phyloP scores from a whole-genome alignment of 2,797 vertebrate species.

The Chrysolophus pictus region DNA sequence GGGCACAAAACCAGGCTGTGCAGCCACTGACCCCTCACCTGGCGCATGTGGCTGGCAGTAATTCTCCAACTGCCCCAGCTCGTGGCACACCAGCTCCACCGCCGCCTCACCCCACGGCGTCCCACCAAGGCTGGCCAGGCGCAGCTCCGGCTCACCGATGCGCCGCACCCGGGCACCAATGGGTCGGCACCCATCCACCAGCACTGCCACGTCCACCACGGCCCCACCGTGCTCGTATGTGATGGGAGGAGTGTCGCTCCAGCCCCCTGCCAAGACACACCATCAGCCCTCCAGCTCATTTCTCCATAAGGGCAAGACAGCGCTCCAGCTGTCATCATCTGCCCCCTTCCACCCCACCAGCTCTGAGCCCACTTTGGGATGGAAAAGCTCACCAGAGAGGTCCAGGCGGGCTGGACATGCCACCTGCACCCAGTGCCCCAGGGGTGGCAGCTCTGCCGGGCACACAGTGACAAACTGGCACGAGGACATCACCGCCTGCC shows the following conservation, averaged over 20 bases:
- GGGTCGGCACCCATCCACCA: conserved; percentile 86
- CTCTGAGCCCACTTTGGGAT: not conserved
- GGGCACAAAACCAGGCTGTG: not conserved
- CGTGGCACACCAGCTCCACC: conserved; percentile 79
- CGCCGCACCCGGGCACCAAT: conserved; percentile 88
- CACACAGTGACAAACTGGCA: conserved; percentile 82
- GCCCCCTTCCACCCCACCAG: not conserved
- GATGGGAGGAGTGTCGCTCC: conserved; percentile 95
- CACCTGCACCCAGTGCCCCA: conserved; percentile 87
- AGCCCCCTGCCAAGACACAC: conserved; percentile 83
- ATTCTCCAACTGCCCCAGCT: conserved; percentile 86
- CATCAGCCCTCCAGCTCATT: not conserved
- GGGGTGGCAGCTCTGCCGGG: conserved; percentile 74
- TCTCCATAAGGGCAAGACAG: not conserved
- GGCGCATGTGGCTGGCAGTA: conserved; percentile 92
- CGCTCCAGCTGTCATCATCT: not conserved
- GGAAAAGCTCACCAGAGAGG: conserved; percentile 82
- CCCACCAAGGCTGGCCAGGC: conserved; percentile 78
- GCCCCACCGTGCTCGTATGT: conserved; percentile 93
- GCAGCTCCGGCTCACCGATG: conserved; percentile 82
- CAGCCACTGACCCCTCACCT: conserved; percentile 72
- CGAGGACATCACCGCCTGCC: conserved; percentile 90
- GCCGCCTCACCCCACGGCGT: conserved; percentile 46
- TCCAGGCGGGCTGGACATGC: conserved; percentile 92
- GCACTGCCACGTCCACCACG: conserved; percentile 88